Percentiles rank a stretch among this genome's conserved stretches.
These are phyloP conservation scores for Raja brachyura DNA, from an alignment of 2,113 vertebrate genomes.

Conservation along the genomic window DNA sequence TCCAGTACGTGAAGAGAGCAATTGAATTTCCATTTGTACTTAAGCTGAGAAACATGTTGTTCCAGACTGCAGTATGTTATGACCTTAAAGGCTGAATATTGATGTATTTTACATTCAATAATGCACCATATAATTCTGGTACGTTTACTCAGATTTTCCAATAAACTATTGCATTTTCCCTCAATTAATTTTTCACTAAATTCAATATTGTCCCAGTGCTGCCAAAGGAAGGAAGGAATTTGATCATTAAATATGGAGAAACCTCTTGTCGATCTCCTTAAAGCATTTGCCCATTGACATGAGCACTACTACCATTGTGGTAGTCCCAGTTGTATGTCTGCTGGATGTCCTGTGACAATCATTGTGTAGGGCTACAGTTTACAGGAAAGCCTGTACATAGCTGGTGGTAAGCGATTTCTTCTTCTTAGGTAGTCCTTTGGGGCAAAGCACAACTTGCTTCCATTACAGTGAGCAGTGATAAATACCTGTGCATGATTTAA, in stretches of 20 bases:
- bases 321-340: not conserved
- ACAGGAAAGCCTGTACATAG: not conserved
- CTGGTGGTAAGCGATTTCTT: not conserved
- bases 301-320: not conserved
- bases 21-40: constrained; percentile 55
- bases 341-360: not conserved
- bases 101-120: not conserved
- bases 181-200: not conserved
- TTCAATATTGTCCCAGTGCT: not conserved
- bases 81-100: not conserved
- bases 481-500: too few relatives aligned
- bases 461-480: too few relatives aligned
- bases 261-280: not conserved
- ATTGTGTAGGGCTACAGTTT: not conserved
- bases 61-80: constrained; percentile 28
- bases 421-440: too few relatives aligned
- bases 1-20: constrained; percentile 46
- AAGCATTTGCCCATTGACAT: not conserved
- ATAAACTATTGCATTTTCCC: too few relatives aligned
- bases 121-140: not conserved
- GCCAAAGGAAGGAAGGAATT: not conserved
- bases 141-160: not conserved
- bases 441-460: too few relatives aligned
- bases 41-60: constrained; percentile 41
- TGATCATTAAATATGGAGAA: not conserved